These are phyloP conservation scores for Laupala kohalensis DNA, from an alignment of 1,140 invertebrate genomes.

Conservation along the genomic window DNA sequence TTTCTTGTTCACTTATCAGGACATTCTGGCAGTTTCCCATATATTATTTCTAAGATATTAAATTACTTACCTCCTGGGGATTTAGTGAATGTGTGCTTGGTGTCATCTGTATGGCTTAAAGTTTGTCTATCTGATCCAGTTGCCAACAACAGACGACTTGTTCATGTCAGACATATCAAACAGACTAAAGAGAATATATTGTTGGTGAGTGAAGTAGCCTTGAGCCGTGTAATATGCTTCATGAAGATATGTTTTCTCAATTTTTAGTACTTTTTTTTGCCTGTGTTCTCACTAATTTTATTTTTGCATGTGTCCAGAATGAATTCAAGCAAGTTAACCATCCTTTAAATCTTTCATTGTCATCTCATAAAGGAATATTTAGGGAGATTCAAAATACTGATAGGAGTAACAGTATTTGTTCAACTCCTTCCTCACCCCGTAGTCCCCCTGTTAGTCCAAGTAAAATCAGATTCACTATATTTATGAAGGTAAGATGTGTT, in stretches of 20 bases:
- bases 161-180: slow-evolving; percentile 24
- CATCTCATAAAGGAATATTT: slow-evolving; percentile 4
- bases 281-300: neutral
- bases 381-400: neutral
- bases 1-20: neutral
- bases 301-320: slow-evolving; percentile 19
- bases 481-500: slow-evolving; percentile 31
- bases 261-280: neutral
- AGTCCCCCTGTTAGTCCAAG: slow-evolving; percentile 34
- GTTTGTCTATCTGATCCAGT: slow-evolving; percentile 23
- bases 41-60: slow-evolving; percentile 19
- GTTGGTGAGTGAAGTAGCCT: neutral
- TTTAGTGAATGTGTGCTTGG: slow-evolving; percentile 28
- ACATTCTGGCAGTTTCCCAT: neutral
- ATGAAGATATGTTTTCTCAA: neutral
- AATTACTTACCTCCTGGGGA: slow-evolving; percentile 24
- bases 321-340: slow-evolving; percentile 20
- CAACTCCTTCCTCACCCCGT: slow-evolving; percentile 18
- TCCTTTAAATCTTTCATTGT: neutral
- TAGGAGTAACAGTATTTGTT: neutral
- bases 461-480: slow-evolving; percentile 31
- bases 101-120: slow-evolving; percentile 27
- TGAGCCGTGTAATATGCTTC: neutral
- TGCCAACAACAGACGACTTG: slow-evolving; percentile 25
- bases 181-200: slow-evolving; percentile 27